phyloP scores from a whole-genome alignment of 2,888 invertebrate genomes.

The Catocala sponsa region DNA sequence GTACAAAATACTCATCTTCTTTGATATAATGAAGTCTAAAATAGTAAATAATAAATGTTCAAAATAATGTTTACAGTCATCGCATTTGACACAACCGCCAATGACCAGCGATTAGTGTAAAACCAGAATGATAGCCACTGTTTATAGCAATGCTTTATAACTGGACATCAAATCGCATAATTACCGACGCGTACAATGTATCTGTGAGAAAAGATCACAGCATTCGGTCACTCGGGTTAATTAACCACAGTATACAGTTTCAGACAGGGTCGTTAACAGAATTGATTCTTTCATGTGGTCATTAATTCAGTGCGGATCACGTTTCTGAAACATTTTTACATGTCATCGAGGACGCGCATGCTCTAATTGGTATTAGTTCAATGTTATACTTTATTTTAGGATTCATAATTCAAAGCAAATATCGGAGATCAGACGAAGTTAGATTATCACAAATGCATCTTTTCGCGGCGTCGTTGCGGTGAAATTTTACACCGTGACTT shows the following conservation, averaged over 20 bases:
- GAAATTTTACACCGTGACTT: too few relatives aligned
- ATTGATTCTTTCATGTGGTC: constrained; percentile 62
- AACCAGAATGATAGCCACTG: too few relatives aligned
- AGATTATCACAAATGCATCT: too few relatives aligned
- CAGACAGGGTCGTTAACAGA: constrained; percentile 59
- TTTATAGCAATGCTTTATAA: not conserved
- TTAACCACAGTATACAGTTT: constrained; percentile 73
- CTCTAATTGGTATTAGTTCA: constrained; percentile 58
- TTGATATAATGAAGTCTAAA: too few relatives aligned
- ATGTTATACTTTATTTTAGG: constrained; percentile 37
- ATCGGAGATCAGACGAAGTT: constrained; percentile 8
- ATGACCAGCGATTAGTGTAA: too few relatives aligned
- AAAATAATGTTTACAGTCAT: too few relatives aligned
- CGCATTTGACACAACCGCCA: too few relatives aligned
- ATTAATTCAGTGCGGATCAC: constrained; percentile 58
- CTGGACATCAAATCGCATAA: constrained; percentile 9
- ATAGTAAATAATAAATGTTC: too few relatives aligned
- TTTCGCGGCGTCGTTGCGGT: too few relatives aligned
- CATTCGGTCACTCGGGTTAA: constrained; percentile 58
- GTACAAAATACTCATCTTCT: too few relatives aligned
- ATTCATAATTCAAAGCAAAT: constrained; percentile 7
- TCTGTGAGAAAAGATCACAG: constrained; percentile 57
- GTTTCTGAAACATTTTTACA: constrained; percentile 52
- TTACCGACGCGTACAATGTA: constrained; percentile 20
- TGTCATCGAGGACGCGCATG: constrained; percentile 46